phyloP scores from a whole-genome alignment of 2,888 invertebrate species.

The Sceliomorpha sp. region DNA sequence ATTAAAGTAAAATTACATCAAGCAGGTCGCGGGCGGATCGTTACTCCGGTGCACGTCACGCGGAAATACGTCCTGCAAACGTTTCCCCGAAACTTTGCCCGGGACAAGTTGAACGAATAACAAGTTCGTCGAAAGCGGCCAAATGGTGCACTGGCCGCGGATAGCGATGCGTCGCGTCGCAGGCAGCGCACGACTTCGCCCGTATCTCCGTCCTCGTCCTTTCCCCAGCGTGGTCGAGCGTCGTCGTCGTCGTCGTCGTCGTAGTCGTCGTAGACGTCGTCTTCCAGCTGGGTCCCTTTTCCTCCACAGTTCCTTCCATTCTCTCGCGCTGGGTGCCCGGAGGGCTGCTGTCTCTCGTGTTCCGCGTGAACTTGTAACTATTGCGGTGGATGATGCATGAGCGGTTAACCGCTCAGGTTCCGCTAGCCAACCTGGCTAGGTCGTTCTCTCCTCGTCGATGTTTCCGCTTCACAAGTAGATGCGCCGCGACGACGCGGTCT shows the following conservation, averaged over 20 bases:
- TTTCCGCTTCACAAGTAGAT: conserved; percentile 63
- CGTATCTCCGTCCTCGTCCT: conserved; percentile 30
- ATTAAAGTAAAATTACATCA: conserved; percentile 41
- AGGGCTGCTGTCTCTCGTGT: conserved; percentile 50
- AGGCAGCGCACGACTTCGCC: conserved; percentile 39
- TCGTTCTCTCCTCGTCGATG: conserved; percentile 54
- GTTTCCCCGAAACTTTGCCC: conserved; percentile 47
- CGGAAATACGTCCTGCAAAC: conserved; percentile 52
- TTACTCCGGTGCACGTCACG: conserved; percentile 50
- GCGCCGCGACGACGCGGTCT: conserved; percentile 5
- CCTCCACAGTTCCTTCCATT: conserved; percentile 41
- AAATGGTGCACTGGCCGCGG: conserved; percentile 62
- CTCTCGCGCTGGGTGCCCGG: conserved; percentile 28
- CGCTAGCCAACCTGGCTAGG: conserved; percentile 51
- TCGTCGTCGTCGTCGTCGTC: conserved; percentile 45
- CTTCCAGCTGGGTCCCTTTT: conserved; percentile 35
- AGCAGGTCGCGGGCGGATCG: conserved; percentile 29
- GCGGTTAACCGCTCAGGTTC: conserved; percentile 67
- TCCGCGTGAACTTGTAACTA: conserved; percentile 66
- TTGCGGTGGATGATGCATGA: conserved; percentile 71
- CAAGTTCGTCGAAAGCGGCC: conserved; percentile 64
- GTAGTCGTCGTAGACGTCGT: no score
- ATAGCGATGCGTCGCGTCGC: conserved; percentile 46
- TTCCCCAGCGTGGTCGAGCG: no score
- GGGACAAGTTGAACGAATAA: conserved; percentile 57